A percentile compares a stretch with the other conserved stretches of the same genome.
Conservation (phyloP, 2,797 vertebrate species). For the Leuciscus waleckii region DNA sequence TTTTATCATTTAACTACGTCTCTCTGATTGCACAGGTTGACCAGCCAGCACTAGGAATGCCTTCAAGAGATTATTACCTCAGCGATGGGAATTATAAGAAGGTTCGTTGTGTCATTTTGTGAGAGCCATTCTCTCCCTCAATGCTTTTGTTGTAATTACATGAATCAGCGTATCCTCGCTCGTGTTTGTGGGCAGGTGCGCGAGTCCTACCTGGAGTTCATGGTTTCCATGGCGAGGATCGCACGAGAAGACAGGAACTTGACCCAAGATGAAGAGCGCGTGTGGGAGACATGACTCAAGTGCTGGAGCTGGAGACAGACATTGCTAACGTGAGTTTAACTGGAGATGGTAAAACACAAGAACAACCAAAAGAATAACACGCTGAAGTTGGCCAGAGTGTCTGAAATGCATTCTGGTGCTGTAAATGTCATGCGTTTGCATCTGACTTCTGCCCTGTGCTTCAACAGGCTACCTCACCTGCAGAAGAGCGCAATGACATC, state of each 20-base stretch:
- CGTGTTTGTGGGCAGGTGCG: slow-evolving; percentile 79
- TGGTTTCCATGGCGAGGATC: slow-evolving; percentile 88
- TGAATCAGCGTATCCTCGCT: background rate
- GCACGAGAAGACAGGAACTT: slow-evolving; percentile 87
- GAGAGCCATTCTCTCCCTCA: background rate
- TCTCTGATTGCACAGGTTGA: slow-evolving; percentile 83
- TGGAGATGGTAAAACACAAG: slow-evolving; percentile 27
- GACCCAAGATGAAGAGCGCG: slow-evolving; percentile 79
- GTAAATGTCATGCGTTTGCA: background rate
- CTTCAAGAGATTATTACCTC: slow-evolving; percentile 94
- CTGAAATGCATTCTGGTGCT: background rate
- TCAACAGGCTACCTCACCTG: slow-evolving; percentile 87
- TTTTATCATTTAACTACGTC: background rate
- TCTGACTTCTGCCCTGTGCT: background rate
- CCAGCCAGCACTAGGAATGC: slow-evolving; percentile 94
- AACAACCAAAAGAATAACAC: background rate
- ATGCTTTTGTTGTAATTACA: background rate
- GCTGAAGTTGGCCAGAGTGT: background rate
- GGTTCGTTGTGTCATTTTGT: slow-evolving; percentile 70
- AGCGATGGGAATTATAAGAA: slow-evolving; percentile 86
- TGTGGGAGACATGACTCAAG: slow-evolving; percentile 88
- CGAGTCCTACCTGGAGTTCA: slow-evolving; percentile 93
- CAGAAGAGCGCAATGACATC: slow-evolving; percentile 92
- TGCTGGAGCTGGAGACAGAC: slow-evolving; percentile 91
- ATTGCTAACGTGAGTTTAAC: slow-evolving; percentile 89